Percentiles rank a stretch among this genome's conserved stretches.
These are phyloP conservation scores for Botrylloides violaceus DNA, from an alignment of 23 tunicate species.

Conservation along the genomic window DNA sequence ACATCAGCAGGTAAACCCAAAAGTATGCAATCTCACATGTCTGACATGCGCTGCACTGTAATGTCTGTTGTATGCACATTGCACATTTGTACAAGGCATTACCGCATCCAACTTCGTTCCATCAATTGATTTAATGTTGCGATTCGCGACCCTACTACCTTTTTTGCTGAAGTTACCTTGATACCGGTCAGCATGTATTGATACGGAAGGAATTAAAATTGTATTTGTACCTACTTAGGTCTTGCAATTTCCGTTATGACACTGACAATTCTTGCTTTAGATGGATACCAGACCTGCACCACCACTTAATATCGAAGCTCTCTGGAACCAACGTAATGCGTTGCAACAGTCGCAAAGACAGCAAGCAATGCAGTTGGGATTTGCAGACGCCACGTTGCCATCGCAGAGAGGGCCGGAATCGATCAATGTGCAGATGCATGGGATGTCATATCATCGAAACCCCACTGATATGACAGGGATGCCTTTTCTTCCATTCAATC, in stretches of 20 bases:
- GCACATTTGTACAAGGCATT: no score
- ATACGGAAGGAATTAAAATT: no score
- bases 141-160: no score
- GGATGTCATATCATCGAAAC: background rate
- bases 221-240: no score
- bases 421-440: background rate
- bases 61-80: no score
- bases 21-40: no score
- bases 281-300: background rate
- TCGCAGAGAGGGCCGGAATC: background rate
- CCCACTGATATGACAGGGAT: background rate
- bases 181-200: no score
- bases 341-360: constrained; percentile 1
- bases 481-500: background rate
- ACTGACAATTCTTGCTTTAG: background rate
- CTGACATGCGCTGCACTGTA: no score
- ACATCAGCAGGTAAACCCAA: constrained; percentile 11
- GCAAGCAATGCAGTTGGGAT: background rate
- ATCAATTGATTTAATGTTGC: no score
- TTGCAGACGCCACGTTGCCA: background rate
- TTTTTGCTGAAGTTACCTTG: no score
- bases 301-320: background rate
- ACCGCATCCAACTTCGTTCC: no score
- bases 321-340: background rate
- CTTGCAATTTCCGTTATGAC: no score